phyloP scores from a whole-genome alignment of 2,113 vertebrate genomes.

The Anhinga anhinga region DNA sequence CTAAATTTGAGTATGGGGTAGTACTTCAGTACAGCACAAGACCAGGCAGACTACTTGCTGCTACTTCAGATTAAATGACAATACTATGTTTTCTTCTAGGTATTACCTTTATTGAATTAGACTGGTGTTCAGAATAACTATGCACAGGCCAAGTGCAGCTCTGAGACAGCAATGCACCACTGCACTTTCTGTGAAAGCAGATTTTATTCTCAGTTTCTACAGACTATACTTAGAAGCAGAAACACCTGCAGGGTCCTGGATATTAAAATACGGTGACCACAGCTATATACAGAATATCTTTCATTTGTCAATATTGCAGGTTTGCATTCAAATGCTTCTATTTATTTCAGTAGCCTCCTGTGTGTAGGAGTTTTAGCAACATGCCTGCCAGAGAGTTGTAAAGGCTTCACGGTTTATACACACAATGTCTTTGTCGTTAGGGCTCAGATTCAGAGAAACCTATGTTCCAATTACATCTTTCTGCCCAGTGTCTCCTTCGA shows the following conservation, averaged over 20 bases:
- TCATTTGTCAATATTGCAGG: not conserved
- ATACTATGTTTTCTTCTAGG: not conserved
- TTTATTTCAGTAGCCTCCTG: not conserved
- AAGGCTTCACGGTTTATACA: not conserved
- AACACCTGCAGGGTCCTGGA: not conserved
- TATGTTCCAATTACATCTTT: not conserved
- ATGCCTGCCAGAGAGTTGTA: not conserved
- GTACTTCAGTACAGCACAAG: not conserved
- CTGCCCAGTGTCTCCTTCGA: not conserved
- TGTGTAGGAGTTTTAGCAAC: not conserved
- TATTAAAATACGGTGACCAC: not conserved
- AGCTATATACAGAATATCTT: not conserved
- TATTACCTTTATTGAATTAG: not conserved
- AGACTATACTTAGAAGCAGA: not conserved
- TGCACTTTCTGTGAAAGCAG: not conserved
- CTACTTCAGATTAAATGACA: not conserved
- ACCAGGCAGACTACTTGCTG: not conserved
- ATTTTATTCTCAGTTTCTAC: not conserved
- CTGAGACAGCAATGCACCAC: not conserved
- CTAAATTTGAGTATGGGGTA: not conserved
- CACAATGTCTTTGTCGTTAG: not conserved
- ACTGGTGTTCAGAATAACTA: not conserved
- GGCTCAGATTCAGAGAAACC: not conserved
- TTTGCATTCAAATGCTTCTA: not conserved
- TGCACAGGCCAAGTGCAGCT: not conserved